Evolutionary conservation across 2,888 invertebrate species (phyloP).

Genomic region (Mesopsocus fuscifrons): DNA sequence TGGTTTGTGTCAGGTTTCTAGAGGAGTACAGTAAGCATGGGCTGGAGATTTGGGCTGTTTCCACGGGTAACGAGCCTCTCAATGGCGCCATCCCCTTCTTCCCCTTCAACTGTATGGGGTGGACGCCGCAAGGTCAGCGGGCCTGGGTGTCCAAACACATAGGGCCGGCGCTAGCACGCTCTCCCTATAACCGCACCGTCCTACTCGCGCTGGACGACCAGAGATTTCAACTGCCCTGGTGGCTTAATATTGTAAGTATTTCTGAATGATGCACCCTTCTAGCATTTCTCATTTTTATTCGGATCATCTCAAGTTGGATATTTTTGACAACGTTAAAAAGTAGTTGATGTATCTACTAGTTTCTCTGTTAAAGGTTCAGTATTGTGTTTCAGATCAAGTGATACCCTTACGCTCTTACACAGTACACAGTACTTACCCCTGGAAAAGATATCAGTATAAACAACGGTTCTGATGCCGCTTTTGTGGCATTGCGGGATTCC

Average conservation of each 20-base stretch:
- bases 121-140: constrained; percentile 38
- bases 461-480: too few relatives aligned
- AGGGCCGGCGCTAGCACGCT: constrained; percentile 47
- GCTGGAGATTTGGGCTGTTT: constrained; percentile 59
- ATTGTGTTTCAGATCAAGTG: too few relatives aligned
- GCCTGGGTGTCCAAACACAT: constrained; percentile 51
- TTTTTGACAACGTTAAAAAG: too few relatives aligned
- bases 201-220: constrained; percentile 65
- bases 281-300: too few relatives aligned
- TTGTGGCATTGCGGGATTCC: too few relatives aligned
- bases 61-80: constrained; percentile 74
- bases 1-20: constrained; percentile 57
- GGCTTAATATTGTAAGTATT: constrained; percentile 38
- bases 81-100: constrained; percentile 37
- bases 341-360: too few relatives aligned
- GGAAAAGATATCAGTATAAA: too few relatives aligned
- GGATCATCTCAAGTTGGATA: too few relatives aligned
- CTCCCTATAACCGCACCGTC: constrained; percentile 36
- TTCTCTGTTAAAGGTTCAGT: too few relatives aligned
- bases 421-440: too few relatives aligned
- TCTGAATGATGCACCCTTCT: too few relatives aligned
- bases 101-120: constrained; percentile 56
- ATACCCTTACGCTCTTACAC: too few relatives aligned
- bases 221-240: constrained; percentile 40
- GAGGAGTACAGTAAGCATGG: constrained; percentile 51